phyloP scores from a whole-genome alignment of 2,113 vertebrate genomes.

The Rattus norvegicus region DNA sequence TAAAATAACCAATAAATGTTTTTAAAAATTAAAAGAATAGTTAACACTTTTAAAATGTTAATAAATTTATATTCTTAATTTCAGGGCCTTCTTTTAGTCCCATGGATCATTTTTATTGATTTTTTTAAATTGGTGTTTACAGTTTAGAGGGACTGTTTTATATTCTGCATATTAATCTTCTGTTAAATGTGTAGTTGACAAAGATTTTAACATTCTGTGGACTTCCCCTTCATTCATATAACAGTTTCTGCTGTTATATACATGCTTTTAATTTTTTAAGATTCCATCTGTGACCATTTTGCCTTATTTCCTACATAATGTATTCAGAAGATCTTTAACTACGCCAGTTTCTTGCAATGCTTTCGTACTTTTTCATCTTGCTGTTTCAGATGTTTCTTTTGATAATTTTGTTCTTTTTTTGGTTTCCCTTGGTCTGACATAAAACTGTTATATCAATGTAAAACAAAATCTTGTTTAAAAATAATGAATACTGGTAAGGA shows the following conservation, averaged over 20 bases:
- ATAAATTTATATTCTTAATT: neutral
- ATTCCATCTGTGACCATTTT: neutral
- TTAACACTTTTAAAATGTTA: neutral
- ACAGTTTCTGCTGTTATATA: neutral
- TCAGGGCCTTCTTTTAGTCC: neutral
- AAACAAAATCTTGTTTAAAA: conserved; percentile 88
- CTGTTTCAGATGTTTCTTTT: conserved; percentile 82
- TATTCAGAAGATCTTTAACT: neutral
- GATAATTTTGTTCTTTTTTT: conserved; percentile 85
- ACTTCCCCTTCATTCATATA: neutral
- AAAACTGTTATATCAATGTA: conserved; percentile 90
- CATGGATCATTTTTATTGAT: neutral
- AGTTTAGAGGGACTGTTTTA: neutral
- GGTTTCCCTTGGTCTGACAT: conserved; percentile 84
- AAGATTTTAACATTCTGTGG: neutral
- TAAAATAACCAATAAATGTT: too few relatives aligned
- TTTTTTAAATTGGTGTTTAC: neutral
- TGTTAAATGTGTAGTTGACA: neutral
- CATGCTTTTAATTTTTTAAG: neutral
- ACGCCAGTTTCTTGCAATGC: neutral
- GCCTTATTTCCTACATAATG: neutral
- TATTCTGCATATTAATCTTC: neutral
- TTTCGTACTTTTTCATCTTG: neutral
- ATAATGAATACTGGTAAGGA: neutral
- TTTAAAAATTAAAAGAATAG: too few relatives aligned